Base-by-base conservation (phyloP, 2,888 invertebrate species). In the Laothoe populi region DNA sequence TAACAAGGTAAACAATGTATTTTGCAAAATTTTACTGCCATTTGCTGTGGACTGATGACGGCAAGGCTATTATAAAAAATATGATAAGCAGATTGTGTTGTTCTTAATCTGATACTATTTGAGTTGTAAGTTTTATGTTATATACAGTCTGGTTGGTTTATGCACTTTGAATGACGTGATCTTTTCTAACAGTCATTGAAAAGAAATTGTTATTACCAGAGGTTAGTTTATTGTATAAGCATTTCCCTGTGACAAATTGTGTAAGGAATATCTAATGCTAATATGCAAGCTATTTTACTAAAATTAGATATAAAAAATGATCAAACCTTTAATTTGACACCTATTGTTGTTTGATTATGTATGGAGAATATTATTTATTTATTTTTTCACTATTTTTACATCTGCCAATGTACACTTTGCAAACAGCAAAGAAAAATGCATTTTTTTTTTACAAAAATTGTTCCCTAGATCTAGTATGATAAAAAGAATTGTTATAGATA, bases 391-490 rank as follows among this genome's bases (percentile, higher is more conserved):
- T 64, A 58, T 49, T 63, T 64, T 63, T 68, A 66, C 66, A 65
- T 70, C 65, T 65, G 63, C 58, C 65, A 62, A 58, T 68, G 64
- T 70, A 64, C 69, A 68, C 68, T 63, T 69, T 66, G 62, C 75
- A 74, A 60, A 71, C 24, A 75, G 77, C 75, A 68, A 86, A 87
- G 88, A 88, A 87, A 89, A 88, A 88, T 84, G 85, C 82, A 87
- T 87, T 85, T 87, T 53, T 87, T 85, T 87, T 53, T 10, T 35
- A 84, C 77, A 76, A 73, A 75, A 64, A 60, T 64, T 38, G 61
- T 63, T 53, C 42, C 57, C 64, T 60, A 63, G 57, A 61, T 61
- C 44, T 57, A 23, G 38, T 38, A 48, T 3, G 5, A 31, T 38
- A 31, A 31, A 59, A 26, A 2, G 35, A 26, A 19, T 46, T 3